phyloP scores from a whole-genome alignment of 2,113 vertebrate genomes.

The Gnathonemus echidnorhynchus region DNA sequence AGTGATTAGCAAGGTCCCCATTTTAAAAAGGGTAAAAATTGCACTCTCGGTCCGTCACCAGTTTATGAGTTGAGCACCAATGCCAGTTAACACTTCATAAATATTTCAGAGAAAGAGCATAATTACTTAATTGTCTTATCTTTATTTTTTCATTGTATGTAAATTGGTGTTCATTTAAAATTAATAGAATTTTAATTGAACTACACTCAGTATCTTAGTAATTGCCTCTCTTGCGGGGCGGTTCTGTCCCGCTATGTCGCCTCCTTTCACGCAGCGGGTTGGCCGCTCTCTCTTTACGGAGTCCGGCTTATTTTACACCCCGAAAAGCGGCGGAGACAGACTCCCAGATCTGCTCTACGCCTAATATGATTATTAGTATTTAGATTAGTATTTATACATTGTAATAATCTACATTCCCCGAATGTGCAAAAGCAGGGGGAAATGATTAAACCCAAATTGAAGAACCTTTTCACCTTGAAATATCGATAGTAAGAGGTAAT shows the following conservation, averaged over 20 bases:
- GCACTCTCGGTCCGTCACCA: conserved; percentile 12
- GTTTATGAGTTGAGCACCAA: conserved; percentile 41
- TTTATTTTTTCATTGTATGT: conserved; percentile 46
- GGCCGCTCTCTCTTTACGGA: background rate
- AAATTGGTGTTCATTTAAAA: conserved; percentile 62
- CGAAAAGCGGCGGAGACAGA: background rate
- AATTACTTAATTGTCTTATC: conserved; percentile 56
- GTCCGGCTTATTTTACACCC: background rate
- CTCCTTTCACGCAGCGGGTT: background rate
- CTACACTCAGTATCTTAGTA: conserved; percentile 46
- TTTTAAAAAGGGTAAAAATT: conserved; percentile 19
- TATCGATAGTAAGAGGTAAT: background rate
- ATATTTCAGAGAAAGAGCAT: conserved; percentile 52
- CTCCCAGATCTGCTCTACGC: background rate
- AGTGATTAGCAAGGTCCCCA: background rate
- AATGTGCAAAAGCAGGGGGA: background rate
- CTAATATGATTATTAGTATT: background rate
- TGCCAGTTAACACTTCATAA: conserved; percentile 48
- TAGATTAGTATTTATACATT: background rate
- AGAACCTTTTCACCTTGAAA: conserved; percentile 7
- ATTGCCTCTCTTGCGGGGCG: conserved; percentile 31
- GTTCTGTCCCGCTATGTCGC: background rate
- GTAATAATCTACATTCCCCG: background rate
- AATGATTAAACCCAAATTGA: background rate
- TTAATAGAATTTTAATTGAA: conserved; percentile 63